Percentiles rank a stretch among this genome's conserved stretches.
These are phyloP conservation scores for Epinephelus lanceolatus DNA, from an alignment of 2,113 vertebrate species.

Conservation along the genomic window DNA sequence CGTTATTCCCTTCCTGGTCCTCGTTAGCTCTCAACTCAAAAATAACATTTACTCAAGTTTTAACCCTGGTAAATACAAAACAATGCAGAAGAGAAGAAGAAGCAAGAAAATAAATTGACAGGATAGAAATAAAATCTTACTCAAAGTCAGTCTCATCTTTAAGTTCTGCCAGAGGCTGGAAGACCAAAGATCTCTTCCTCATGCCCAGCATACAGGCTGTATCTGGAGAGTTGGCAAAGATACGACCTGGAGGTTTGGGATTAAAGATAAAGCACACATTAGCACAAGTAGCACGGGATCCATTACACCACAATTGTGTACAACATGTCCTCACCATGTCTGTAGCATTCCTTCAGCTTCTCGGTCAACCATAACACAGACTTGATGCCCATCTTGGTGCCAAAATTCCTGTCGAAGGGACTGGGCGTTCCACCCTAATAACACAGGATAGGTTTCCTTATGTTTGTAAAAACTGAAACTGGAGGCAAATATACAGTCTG, in stretches of 20 bases:
- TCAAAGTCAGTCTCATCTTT: slow-evolving; percentile 89
- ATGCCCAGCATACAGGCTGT: slow-evolving; percentile 92
- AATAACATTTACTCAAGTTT: not conserved
- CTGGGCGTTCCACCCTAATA: slow-evolving; percentile 90
- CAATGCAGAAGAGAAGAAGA: not conserved
- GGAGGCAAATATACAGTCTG: not conserved
- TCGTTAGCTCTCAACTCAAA: not conserved
- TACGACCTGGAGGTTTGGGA: slow-evolving; percentile 84
- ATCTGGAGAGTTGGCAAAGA: slow-evolving; percentile 91
- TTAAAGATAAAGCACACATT: slow-evolving; percentile 34
- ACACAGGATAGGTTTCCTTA: not conserved
- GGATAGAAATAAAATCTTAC: slow-evolving; percentile 78
- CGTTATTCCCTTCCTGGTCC: not conserved
- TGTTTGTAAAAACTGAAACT: not conserved
- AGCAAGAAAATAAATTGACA: not conserved
- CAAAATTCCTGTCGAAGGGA: slow-evolving; percentile 94
- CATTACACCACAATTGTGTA: not conserved
- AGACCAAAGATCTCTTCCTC: slow-evolving; percentile 89
- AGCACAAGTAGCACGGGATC: not conserved
- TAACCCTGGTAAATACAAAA: not conserved
- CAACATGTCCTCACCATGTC: slow-evolving; percentile 85
- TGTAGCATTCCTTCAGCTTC: slow-evolving; percentile 91
- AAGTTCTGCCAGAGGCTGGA: slow-evolving; percentile 88
- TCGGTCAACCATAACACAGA: slow-evolving; percentile 91
- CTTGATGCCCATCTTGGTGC: slow-evolving; percentile 93